Conservation (phyloP, 1,140 invertebrate genomes). For the Protaetia brevitarsis region DNA sequence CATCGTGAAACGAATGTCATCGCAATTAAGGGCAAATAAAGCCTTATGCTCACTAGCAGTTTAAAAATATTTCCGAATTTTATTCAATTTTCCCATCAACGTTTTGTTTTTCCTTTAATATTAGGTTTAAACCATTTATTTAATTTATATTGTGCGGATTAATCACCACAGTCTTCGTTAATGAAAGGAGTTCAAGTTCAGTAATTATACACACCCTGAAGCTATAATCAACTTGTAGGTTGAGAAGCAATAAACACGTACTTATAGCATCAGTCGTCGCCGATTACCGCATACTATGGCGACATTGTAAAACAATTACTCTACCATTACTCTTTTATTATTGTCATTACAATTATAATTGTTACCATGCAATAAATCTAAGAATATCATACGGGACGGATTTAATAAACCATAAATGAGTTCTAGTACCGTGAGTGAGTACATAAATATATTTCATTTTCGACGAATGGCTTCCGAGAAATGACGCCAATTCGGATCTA, state of each 20-base stretch:
- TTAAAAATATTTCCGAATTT: too few relatives aligned
- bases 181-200: slow-evolving; percentile 12
- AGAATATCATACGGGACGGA: not conserved
- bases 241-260: not conserved
- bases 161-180: not conserved
- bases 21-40: too few relatives aligned
- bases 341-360: not conserved
- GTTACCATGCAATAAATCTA: slow-evolving; percentile 8
- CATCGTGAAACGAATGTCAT: too few relatives aligned
- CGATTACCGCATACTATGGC: not conserved
- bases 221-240: not conserved
- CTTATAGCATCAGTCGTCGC: not conserved
- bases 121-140: too few relatives aligned
- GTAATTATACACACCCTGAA: not conserved
- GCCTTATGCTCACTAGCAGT: too few relatives aligned
- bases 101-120: too few relatives aligned
- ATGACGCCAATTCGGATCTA: slow-evolving; percentile 1
- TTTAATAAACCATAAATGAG: slow-evolving; percentile 5
- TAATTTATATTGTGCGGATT: too few relatives aligned
- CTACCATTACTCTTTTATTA: not conserved
- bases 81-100: too few relatives aligned
- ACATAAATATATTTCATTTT: too few relatives aligned
- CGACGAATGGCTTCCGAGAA: slow-evolving; percentile 4
- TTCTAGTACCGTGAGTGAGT: too few relatives aligned
- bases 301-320: slow-evolving; percentile 9